Conservation (phyloP, 1,140 invertebrate species). For the Anthonomus grandis region DNA sequence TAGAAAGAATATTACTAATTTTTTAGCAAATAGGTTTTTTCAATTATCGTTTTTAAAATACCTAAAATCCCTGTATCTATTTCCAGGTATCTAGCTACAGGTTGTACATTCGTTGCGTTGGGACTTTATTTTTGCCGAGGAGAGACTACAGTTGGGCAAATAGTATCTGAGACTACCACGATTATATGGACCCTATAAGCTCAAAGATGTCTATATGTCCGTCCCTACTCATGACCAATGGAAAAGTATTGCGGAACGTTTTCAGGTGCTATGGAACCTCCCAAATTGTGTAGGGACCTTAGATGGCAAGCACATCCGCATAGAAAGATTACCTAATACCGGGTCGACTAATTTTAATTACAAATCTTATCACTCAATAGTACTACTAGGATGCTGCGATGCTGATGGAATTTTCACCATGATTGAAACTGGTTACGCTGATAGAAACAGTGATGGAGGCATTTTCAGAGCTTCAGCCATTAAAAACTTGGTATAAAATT, state of each 20-base stretch:
- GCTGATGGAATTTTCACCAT: no score
- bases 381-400: slow-evolving; percentile 24
- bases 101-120: slow-evolving; percentile 14
- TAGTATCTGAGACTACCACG: slow-evolving; percentile 11
- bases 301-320: slow-evolving; percentile 35
- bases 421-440: no score
- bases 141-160: slow-evolving; percentile 4
- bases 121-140: slow-evolving; percentile 14
- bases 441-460: slow-evolving; percentile 37
- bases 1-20: no score
- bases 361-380: slow-evolving; percentile 28
- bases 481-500: background rate
- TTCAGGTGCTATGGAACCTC: slow-evolving; percentile 15
- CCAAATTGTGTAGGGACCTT: slow-evolving; percentile 28
- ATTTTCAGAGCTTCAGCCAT: slow-evolving; percentile 12
- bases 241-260: slow-evolving; percentile 10
- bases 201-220: slow-evolving; percentile 3
- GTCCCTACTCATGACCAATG: background rate
- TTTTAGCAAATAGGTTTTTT: no score
- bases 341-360: slow-evolving; percentile 35
- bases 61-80: background rate
- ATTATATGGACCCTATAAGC: slow-evolving; percentile 11
- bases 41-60: no score
- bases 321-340: slow-evolving; percentile 24
- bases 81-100: background rate